Evolutionary conservation across 2,113 vertebrate genomes (phyloP).

Genomic region (Plestiodon gilberti): DNA sequence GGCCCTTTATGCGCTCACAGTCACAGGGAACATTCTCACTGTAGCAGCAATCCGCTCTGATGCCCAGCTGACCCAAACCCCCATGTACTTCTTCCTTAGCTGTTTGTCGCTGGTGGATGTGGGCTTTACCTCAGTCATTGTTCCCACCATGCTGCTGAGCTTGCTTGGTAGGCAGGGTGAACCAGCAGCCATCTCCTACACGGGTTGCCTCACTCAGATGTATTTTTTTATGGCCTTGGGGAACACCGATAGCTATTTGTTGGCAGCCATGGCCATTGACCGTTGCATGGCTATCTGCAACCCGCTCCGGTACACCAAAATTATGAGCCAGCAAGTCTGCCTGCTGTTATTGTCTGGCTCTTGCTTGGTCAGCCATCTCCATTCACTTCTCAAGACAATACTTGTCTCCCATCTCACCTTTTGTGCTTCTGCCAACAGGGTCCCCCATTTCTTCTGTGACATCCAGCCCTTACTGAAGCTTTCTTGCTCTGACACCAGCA

Average conservation of each 20-base stretch:
- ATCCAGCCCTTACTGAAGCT: not conserved
- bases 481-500: constrained; percentile 45
- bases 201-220: constrained; percentile 56
- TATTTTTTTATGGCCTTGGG: constrained; percentile 53
- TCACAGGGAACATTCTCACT: constrained; percentile 46
- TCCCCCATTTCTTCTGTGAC: constrained; percentile 58
- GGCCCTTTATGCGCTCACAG: constrained; percentile 46
- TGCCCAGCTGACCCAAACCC: not conserved
- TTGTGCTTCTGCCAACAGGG: constrained; percentile 46
- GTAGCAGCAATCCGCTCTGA: constrained; percentile 39
- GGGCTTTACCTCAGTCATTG: not conserved
- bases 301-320: constrained; percentile 43
- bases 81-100: constrained; percentile 38
- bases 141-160: constrained; percentile 2
- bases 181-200: constrained; percentile 25
- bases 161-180: not conserved
- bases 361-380: constrained; percentile 50
- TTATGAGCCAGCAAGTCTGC: constrained; percentile 23
- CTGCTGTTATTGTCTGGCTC: constrained; percentile 40
- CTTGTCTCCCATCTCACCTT: constrained; percentile 53
- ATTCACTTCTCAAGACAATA: constrained; percentile 32
- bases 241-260: constrained; percentile 56
- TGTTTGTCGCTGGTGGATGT: not conserved
- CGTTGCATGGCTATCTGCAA: constrained; percentile 52
- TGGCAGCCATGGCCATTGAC: constrained; percentile 63